Percentiles rank a stretch among this genome's conserved stretches.
phyloP scores from a whole-genome alignment of 2,797 vertebrate species.

The Furcifer pardalis region DNA sequence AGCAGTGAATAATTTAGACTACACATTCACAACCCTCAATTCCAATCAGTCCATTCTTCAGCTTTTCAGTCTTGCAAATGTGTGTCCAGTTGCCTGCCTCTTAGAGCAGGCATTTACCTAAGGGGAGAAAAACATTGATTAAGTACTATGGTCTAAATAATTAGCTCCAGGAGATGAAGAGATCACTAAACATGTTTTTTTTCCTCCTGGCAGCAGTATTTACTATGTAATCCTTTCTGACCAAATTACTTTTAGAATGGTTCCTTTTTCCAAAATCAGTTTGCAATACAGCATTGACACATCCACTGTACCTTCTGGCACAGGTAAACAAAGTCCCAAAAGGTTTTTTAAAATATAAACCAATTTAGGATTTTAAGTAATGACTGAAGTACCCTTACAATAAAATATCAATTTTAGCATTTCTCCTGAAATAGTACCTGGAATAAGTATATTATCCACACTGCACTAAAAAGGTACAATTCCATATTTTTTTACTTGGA shows the following conservation, averaged over 20 bases:
- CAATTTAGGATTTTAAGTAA: not conserved
- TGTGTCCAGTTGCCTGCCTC: constrained; percentile 82
- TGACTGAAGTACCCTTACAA: not conserved
- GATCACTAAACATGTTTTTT: not conserved
- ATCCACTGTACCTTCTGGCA: not conserved
- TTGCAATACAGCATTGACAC: not conserved
- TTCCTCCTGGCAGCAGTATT: not conserved
- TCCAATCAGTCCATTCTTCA: constrained; percentile 41
- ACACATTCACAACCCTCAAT: constrained; percentile 60
- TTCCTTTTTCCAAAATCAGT: not conserved
- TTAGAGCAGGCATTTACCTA: constrained; percentile 92
- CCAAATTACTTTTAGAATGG: not conserved
- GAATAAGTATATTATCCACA: not conserved
- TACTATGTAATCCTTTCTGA: not conserved
- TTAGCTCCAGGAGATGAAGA: not conserved
- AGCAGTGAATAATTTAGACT: constrained; percentile 76
- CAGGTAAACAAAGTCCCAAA: not conserved
- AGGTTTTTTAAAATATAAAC: no score
- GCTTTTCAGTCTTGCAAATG: constrained; percentile 52
- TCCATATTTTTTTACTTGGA: not conserved
- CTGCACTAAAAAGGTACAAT: not conserved
- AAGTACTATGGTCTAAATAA: not conserved
- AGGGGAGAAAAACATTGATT: constrained; percentile 49
- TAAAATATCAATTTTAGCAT: not conserved
- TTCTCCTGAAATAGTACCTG: no score